Conservation (phyloP, 2,113 vertebrate genomes). For the Piprites chloris region DNA sequence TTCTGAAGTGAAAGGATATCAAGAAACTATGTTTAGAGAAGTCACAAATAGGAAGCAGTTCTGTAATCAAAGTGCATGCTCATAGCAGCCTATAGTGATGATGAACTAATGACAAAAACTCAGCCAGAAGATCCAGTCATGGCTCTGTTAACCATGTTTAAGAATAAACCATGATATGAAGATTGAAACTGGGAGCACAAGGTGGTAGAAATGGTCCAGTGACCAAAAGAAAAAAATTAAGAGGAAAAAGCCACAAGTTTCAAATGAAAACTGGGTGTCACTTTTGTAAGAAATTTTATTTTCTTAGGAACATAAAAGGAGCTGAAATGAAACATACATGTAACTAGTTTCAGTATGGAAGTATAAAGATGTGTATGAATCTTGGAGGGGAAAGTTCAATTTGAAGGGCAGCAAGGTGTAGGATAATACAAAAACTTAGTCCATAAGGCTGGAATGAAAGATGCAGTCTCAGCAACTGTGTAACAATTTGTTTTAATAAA, state of each 20-base stretch:
- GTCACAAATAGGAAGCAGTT: not conserved
- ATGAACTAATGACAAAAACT: not conserved
- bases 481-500: not conserved
- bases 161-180: not conserved
- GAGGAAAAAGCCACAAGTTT: not conserved
- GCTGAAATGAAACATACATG: not conserved
- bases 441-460: not conserved
- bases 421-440: not conserved
- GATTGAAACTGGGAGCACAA: not conserved
- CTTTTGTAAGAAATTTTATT: not conserved
- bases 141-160: not conserved
- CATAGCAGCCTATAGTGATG: not conserved
- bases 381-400: not conserved
- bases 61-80: not conserved
- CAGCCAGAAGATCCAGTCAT: not conserved
- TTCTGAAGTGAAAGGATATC: not conserved
- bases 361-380: rapidly evolving
- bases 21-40: not conserved
- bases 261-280: not conserved
- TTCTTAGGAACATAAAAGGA: not conserved
- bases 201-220: not conserved
- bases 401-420: not conserved
- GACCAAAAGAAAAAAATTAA: not conserved
- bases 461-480: not conserved
- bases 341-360: not conserved